Evolutionary conservation across 1,140 invertebrate species (phyloP).

Genomic region (Latrodectus geometricus): DNA sequence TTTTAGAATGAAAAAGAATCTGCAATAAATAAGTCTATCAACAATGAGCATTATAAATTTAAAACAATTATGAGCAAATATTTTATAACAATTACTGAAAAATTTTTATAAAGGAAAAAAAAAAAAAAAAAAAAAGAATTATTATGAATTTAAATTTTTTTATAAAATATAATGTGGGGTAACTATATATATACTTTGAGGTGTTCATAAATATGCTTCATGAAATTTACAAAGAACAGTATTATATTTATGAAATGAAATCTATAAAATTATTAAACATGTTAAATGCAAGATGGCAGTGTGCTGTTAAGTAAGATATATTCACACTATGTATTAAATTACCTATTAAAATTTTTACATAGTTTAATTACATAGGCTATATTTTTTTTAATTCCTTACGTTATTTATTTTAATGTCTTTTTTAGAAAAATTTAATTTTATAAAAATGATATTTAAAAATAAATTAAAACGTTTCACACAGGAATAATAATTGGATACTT

Average conservation of each 20-base stretch:
- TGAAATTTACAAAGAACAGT: not conserved
- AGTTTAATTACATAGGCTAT: not conserved
- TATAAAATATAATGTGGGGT: not conserved
- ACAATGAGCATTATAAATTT: too few species aligned
- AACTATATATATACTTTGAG: not conserved
- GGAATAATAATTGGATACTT: too few species aligned
- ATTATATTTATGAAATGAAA: not conserved
- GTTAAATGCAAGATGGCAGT: constrained; percentile 1
- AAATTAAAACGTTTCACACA: not conserved
- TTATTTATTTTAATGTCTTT: not conserved
- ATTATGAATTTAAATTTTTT: not conserved
- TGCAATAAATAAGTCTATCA: not conserved
- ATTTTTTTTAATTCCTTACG: not conserved
- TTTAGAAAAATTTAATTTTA: not conserved
- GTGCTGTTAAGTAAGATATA: not conserved
- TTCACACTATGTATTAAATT: not conserved
- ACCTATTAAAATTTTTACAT: not conserved
- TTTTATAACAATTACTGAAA: not conserved
- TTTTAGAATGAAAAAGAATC: not conserved
- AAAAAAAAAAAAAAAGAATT: too few species aligned
- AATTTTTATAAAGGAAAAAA: not conserved
- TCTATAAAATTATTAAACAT: not conserved
- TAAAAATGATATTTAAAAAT: not conserved
- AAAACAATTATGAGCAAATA: too few species aligned
- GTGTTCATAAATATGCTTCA: not conserved